A percentile compares a stretch with the other conserved stretches of the same genome.
Conservation (phyloP, 64 coral and sea anemone species). For the Platygyra sinensis region DNA sequence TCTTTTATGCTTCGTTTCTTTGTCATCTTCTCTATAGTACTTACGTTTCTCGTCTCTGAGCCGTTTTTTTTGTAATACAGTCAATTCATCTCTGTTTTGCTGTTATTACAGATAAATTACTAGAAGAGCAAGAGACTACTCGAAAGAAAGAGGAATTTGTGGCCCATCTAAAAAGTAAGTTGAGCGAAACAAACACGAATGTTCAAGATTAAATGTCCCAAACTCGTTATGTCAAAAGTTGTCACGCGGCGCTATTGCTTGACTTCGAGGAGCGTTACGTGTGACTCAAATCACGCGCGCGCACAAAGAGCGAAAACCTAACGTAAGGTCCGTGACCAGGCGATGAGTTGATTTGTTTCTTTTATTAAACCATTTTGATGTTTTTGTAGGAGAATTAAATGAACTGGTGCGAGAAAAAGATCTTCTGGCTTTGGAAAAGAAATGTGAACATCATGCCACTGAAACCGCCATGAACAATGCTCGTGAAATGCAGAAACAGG, state of each 20-base stretch:
- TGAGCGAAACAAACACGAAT: neutral
- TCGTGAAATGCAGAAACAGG: slow-evolving; percentile 97
- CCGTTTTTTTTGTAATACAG: neutral
- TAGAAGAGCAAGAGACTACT: slow-evolving; percentile 89
- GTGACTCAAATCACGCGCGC: no score
- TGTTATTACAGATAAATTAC: slow-evolving; percentile 79
- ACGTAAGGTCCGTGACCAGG: no score
- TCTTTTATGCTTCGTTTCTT: neutral
- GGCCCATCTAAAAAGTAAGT: slow-evolving; percentile 87
- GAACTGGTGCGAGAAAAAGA: slow-evolving; percentile 79
- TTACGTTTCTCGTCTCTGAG: neutral
- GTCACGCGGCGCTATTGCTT: no score
- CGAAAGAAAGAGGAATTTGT: slow-evolving; percentile 85
- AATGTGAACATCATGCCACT: slow-evolving; percentile 80
- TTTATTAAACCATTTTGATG: neutral
- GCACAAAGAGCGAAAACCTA: no score
- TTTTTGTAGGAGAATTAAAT: slow-evolving; percentile 77
- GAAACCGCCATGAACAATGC: slow-evolving; percentile 87
- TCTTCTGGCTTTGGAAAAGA: slow-evolving; percentile 85
- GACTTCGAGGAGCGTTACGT: no score
- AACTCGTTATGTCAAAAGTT: no score
- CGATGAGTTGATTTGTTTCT: no score
- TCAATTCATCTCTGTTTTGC: neutral
- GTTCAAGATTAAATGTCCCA: no score
- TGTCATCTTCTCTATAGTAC: no score